Percentiles rank a stretch among this genome's conserved stretches.
These are phyloP conservation scores for Sebastes hubbsi DNA, from an alignment of 2,797 vertebrate species.

Conservation along the genomic window DNA sequence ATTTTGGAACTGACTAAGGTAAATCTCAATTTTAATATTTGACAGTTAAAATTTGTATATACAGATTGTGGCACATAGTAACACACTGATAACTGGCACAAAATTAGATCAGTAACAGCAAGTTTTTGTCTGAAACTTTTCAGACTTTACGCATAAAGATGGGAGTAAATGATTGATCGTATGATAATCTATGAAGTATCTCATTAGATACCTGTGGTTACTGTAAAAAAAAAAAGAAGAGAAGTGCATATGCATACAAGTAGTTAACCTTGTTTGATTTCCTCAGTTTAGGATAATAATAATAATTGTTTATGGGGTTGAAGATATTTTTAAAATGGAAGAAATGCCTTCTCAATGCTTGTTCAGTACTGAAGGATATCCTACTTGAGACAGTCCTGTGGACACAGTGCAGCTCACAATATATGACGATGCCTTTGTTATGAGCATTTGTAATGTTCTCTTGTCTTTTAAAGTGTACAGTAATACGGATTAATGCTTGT, in stretches of 20 bases:
- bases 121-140: neutral
- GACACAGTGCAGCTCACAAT: slow-evolving; percentile 44
- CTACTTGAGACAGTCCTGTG: slow-evolving; percentile 33
- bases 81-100: neutral
- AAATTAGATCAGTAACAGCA: neutral
- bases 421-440: slow-evolving; percentile 36
- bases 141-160: neutral
- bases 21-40: neutral
- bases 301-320: neutral
- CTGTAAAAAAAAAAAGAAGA: slow-evolving; percentile 2
- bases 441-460: slow-evolving; percentile 26
- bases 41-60: neutral
- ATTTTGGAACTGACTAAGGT: neutral
- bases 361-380: slow-evolving; percentile 14
- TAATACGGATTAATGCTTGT: slow-evolving; percentile 6
- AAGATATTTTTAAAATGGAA: neutral
- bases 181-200: neutral
- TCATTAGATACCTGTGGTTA: neutral
- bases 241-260: neutral
- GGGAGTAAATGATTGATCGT: neutral
- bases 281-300: neutral
- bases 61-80: neutral
- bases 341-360: neutral
- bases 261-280: neutral
- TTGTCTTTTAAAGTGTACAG: slow-evolving; percentile 7